Evolutionary conservation across 2,797 vertebrate species (phyloP).

Genomic region (Dendrocincla fuliginosa): DNA sequence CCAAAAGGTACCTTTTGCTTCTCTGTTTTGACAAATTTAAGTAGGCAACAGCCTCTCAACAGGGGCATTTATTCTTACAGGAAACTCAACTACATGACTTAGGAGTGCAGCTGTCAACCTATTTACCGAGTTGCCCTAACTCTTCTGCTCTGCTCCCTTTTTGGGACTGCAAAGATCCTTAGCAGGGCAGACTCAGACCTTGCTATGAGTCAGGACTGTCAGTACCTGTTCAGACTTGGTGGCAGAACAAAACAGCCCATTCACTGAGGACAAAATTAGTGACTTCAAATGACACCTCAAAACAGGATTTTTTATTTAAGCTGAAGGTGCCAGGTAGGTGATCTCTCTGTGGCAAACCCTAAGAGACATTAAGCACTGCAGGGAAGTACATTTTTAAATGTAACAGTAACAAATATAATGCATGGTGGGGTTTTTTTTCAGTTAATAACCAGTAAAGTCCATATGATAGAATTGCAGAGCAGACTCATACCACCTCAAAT

Average conservation of each 20-base stretch:
- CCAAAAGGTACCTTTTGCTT: background rate
- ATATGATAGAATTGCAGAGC: background rate
- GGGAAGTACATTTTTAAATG: constrained; percentile 37
- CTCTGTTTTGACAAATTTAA: background rate
- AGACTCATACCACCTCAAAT: background rate
- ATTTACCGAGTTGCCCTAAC: background rate
- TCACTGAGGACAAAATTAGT: background rate
- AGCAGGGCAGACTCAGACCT: background rate
- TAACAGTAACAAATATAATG: background rate
- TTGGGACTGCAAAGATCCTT: background rate
- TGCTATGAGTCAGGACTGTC: background rate
- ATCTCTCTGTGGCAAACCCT: constrained; percentile 5
- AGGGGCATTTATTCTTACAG: background rate
- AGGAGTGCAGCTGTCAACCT: background rate
- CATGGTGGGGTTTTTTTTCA: background rate
- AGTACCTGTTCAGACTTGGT: background rate
- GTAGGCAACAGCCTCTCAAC: background rate
- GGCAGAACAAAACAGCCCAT: background rate
- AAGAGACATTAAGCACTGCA: constrained; percentile 31
- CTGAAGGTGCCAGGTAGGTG: background rate
- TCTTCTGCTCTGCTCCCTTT: background rate
- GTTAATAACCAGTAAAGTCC: background rate
- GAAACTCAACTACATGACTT: background rate
- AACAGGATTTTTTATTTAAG: background rate
- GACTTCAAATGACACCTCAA: background rate